Percentiles rank a stretch among this genome's conserved stretches.
phyloP scores from a whole-genome alignment of 1,140 invertebrate species.

The Drosophila navojoa region DNA sequence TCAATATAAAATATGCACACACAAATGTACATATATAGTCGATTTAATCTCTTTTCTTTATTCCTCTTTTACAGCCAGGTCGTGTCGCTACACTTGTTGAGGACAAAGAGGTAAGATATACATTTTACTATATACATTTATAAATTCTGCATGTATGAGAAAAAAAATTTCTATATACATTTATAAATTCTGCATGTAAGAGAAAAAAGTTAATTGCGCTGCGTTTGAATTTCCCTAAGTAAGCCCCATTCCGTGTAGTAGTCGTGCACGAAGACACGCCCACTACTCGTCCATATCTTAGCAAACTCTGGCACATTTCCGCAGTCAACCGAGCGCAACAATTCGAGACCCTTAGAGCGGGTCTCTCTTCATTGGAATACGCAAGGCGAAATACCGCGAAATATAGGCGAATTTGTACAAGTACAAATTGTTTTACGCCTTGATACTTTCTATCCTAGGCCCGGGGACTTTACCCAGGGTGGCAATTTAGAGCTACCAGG shows the following conservation, averaged over 20 bases:
- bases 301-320: constrained; percentile 78
- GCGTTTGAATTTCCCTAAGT: constrained; percentile 71
- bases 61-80: constrained; percentile 87
- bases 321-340: constrained; percentile 70
- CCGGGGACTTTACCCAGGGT: constrained; percentile 84
- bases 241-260: constrained; percentile 80
- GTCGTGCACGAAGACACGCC: background rate
- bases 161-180: constrained; percentile 43
- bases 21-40: constrained; percentile 1
- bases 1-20: background rate
- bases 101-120: constrained; percentile 87
- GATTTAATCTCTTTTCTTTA: constrained; percentile 35
- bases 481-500: constrained; percentile 69
- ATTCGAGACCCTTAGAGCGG: constrained; percentile 45
- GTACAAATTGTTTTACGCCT: constrained; percentile 55
- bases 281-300: constrained; percentile 76
- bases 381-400: constrained; percentile 71
- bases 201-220: constrained; percentile 43
- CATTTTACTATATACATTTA: background rate
- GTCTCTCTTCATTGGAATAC: constrained; percentile 60
- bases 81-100: constrained; percentile 91
- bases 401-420: constrained; percentile 64
- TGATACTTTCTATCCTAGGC: constrained; percentile 83
- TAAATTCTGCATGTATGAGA: too few species aligned
- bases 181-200: too few species aligned